A percentile compares a stretch with the other conserved stretches of the same genome.
phyloP scores from a whole-genome alignment of 2,888 invertebrate species.

The Ectemnius lituratus region DNA sequence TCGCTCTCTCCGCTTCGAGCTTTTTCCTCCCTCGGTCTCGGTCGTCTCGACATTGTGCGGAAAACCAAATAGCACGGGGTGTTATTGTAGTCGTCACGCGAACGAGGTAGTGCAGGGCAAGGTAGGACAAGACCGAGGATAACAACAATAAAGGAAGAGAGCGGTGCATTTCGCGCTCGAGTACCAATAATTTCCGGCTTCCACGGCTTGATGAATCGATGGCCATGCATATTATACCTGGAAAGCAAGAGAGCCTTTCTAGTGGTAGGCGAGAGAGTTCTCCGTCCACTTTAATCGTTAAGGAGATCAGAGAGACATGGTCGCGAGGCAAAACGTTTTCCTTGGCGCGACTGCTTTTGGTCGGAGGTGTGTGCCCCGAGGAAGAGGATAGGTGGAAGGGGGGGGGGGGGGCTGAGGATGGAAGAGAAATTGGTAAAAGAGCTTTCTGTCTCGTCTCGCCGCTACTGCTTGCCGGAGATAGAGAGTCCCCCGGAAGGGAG shows the following conservation, averaged over 20 bases:
- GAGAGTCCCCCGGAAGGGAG: background rate
- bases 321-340: conserved; percentile 9
- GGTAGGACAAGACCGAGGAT: background rate
- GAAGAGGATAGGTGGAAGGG: background rate
- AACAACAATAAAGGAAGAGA: background rate
- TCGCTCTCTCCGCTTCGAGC: background rate
- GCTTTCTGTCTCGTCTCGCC: background rate
- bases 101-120: background rate
- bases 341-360: too few relatives aligned
- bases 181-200: conserved; percentile 3
- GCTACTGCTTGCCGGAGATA: background rate
- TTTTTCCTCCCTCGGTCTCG: background rate
- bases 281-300: conserved; percentile 11
- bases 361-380: too few relatives aligned
- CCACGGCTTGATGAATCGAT: background rate
- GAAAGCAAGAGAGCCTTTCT: background rate
- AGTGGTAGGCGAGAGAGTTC: background rate
- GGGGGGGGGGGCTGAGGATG: background rate
- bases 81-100: conserved; percentile 18
- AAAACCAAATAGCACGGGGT: conserved; percentile 8
- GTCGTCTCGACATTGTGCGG: conserved; percentile 5
- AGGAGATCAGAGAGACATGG: background rate
- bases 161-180: background rate
- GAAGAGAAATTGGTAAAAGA: conserved; percentile 13
- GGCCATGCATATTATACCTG: too few relatives aligned